Conservation (phyloP, 64 coral and sea anemone species). For the Platygyra sinensis region DNA sequence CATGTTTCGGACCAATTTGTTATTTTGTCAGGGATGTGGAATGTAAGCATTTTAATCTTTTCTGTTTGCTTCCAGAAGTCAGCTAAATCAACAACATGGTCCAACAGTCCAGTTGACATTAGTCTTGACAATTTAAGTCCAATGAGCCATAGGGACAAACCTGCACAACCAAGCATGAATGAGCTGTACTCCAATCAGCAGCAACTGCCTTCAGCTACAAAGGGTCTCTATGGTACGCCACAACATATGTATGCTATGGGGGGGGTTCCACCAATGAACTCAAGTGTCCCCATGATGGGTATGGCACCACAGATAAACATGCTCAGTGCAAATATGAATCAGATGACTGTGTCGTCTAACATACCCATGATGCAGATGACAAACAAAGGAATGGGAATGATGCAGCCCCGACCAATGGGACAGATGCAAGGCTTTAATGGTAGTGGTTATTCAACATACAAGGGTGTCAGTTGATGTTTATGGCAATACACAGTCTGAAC, state of each 20-base stretch:
- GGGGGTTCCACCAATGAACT: slow-evolving; percentile 32
- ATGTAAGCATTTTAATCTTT: neutral
- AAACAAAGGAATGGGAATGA: slow-evolving; percentile 59
- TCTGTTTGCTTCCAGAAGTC: slow-evolving; percentile 39
- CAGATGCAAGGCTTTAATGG: slow-evolving; percentile 69
- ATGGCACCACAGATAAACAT: slow-evolving; percentile 65
- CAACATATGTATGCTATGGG: slow-evolving; percentile 58
- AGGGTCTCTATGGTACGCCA: slow-evolving; percentile 71
- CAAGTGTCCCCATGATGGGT: slow-evolving; percentile 62
- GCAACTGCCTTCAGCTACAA: slow-evolving; percentile 30
- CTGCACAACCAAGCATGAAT: slow-evolving; percentile 98
- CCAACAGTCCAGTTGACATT: slow-evolving; percentile 95
- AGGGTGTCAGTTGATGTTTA: slow-evolving; percentile 77
- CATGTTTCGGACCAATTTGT: too few species aligned
- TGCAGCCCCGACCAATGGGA: slow-evolving; percentile 56
- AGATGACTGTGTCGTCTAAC: slow-evolving; percentile 63
- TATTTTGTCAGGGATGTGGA: too few species aligned
- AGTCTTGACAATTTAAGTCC: slow-evolving; percentile 93
- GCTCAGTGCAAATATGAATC: slow-evolving; percentile 74
- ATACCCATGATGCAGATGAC: slow-evolving; percentile 54
- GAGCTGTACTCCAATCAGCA: slow-evolving; percentile 77
- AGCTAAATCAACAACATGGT: slow-evolving; percentile 91
- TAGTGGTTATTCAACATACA: slow-evolving; percentile 79
- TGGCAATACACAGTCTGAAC: neutral
- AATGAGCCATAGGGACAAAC: slow-evolving; percentile 78